Evolutionary conservation across 2,888 invertebrate genomes (phyloP).

Genomic region (Drosophila formosana): DNA sequence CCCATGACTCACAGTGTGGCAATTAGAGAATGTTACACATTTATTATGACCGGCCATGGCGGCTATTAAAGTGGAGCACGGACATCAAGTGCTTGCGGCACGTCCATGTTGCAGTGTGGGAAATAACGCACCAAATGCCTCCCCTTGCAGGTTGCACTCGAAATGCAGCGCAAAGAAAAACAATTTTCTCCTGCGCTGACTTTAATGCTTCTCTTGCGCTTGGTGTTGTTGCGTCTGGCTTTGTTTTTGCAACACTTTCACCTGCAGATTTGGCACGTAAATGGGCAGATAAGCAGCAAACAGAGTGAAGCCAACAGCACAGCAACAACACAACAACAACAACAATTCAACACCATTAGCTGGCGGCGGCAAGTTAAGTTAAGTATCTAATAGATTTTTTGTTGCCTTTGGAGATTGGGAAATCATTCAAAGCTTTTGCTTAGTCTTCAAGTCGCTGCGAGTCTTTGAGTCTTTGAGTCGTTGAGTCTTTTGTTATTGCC

Average conservation of each 20-base stretch:
- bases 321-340: constrained; percentile 20
- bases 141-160: constrained; percentile 26
- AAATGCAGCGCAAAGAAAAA: constrained; percentile 50
- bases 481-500: constrained; percentile 36
- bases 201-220: constrained; percentile 8
- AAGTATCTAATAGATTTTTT: constrained; percentile 43
- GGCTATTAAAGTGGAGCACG: constrained; percentile 48
- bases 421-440: constrained; percentile 60
- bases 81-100: constrained; percentile 43
- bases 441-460: constrained; percentile 12
- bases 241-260: constrained; percentile 74
- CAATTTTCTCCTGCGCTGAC: constrained; percentile 61
- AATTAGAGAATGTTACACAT: constrained; percentile 67
- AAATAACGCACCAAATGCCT: constrained; percentile 29
- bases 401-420: constrained; percentile 46
- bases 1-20: constrained; percentile 71
- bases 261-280: constrained; percentile 77
- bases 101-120: constrained; percentile 50
- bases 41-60: constrained; percentile 46
- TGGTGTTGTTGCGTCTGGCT: constrained; percentile 34
- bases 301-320: constrained; percentile 34
- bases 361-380: constrained; percentile 38
- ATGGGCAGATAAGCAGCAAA: constrained; percentile 62
- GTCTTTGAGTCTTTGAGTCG: constrained; percentile 17
- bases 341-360: constrained; percentile 40